phyloP scores from a whole-genome alignment of 2,113 vertebrate species.

The Ammodytes dubius region DNA sequence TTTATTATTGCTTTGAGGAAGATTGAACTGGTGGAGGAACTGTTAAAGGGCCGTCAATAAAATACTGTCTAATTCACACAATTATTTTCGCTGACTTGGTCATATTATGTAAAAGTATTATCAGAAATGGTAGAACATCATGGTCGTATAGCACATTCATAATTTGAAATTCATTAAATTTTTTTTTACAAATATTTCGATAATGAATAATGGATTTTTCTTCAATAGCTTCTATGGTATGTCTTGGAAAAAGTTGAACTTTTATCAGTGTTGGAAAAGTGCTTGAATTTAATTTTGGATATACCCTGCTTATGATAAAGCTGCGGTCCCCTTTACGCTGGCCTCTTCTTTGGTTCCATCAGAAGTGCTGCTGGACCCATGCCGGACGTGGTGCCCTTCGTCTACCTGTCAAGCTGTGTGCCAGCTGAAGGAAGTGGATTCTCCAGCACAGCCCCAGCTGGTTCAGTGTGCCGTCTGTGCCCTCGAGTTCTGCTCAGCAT shows the following conservation, averaged over 20 bases:
- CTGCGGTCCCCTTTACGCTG: neutral
- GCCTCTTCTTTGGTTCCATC: constrained; percentile 11
- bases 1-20: neutral
- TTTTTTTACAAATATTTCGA: no score
- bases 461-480: constrained; percentile 93
- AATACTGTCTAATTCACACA: no score
- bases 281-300: neutral
- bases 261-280: no score
- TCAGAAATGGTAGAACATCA: no score
- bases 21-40: neutral
- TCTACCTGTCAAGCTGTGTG: constrained; percentile 97
- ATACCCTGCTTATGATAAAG: neutral
- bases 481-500: constrained; percentile 95
- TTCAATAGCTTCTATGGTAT: no score
- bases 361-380: constrained; percentile 98
- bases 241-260: no score
- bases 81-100: no score
- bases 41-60: neutral
- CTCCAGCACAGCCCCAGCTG: constrained; percentile 88
- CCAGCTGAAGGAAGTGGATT: constrained; percentile 92
- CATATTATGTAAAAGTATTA: no score
- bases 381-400: constrained; percentile 97
- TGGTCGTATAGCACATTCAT: no score
- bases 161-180: no score
- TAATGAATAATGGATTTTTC: no score